phyloP scores from a whole-genome alignment of 2,797 vertebrate species.

The Ceryle rudis region DNA sequence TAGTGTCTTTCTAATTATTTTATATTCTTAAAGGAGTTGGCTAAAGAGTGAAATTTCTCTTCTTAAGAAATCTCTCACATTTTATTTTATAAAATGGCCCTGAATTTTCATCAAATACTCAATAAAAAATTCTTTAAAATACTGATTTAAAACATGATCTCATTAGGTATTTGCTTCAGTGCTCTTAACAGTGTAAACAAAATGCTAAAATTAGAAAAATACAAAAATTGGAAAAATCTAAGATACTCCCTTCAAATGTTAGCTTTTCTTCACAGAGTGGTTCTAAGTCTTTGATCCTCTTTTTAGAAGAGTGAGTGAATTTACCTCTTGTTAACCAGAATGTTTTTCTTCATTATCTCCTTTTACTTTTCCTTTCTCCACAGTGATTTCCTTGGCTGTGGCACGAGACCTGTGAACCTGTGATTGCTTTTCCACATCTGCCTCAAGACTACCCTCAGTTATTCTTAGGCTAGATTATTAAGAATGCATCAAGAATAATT shows the following conservation, averaged over 20 bases:
- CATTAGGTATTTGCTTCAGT: neutral
- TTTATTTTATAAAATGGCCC: neutral
- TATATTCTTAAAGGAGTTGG: neutral
- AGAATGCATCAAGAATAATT: neutral
- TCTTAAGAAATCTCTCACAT: neutral
- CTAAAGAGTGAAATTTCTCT: neutral
- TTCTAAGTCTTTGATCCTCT: neutral
- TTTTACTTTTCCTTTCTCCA: neutral
- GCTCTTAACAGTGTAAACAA: neutral
- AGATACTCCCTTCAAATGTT: neutral
- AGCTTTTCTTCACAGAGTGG: neutral
- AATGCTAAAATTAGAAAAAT: neutral
- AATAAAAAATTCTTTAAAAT: neutral
- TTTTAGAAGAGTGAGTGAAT: neutral
- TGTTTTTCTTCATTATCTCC: neutral
- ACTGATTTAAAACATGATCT: neutral
- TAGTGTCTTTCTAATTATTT: neutral
- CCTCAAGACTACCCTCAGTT: neutral
- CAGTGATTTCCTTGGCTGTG: neutral
- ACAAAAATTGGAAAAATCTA: neutral
- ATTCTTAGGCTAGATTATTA: neutral
- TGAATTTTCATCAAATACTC: neutral
- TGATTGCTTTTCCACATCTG: neutral
- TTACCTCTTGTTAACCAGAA: neutral
- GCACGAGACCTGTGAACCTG: neutral